These are phyloP conservation scores for Glyptemys insculpta DNA, from an alignment of 2,797 vertebrate species.

Conservation along the genomic window DNA sequence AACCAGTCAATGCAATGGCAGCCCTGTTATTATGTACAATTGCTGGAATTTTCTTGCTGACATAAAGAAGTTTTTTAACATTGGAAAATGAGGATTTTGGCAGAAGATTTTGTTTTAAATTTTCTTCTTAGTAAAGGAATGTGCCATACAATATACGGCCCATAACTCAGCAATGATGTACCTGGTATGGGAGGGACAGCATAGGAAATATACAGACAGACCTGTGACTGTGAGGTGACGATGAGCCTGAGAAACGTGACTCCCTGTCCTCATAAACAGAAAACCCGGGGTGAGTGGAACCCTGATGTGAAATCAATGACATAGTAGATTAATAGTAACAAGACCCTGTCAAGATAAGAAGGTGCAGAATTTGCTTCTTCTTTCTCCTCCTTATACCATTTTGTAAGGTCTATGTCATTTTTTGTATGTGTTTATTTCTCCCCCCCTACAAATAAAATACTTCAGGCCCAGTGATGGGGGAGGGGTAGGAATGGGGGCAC, in stretches of 20 bases:
- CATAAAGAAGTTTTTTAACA: background rate
- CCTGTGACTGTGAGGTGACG: background rate
- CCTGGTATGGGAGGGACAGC: background rate
- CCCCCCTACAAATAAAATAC: background rate
- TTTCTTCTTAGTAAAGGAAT: background rate
- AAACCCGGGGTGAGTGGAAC: background rate
- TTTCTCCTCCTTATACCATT: background rate
- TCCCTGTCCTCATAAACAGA: background rate
- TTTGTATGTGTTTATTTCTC: background rate
- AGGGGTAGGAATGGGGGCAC: background rate
- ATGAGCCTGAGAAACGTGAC: background rate
- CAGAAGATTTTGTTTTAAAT: background rate
- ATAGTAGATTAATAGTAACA: background rate
- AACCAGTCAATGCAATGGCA: background rate
- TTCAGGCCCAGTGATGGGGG: background rate
- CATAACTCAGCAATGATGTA: background rate
- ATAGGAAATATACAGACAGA: background rate
- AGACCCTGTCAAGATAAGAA: background rate
- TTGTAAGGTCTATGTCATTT: background rate
- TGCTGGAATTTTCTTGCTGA: background rate
- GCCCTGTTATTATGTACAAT: accelerated
- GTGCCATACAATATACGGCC: background rate
- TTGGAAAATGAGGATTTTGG: background rate
- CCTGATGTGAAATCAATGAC: background rate
- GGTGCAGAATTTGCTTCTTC: background rate